phyloP scores from a whole-genome alignment of 2,113 vertebrate species.

The Malurus cyaneus region DNA sequence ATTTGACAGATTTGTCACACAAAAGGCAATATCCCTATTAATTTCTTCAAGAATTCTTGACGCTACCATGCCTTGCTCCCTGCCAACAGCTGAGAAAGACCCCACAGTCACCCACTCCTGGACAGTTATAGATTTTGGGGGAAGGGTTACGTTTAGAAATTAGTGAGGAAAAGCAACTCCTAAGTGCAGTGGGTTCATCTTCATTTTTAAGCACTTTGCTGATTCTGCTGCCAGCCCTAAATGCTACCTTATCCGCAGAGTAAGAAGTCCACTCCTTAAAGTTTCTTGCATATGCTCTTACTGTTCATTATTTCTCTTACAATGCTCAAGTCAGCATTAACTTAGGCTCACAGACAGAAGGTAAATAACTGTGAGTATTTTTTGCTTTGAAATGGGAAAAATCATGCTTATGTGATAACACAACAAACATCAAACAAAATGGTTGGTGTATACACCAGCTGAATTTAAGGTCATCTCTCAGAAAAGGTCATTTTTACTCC shows the following conservation, averaged over 20 bases:
- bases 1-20: not conserved
- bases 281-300: not conserved
- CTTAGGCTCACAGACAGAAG: not conserved
- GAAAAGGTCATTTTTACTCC: not conserved
- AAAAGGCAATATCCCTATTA: not conserved
- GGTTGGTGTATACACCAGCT: not conserved
- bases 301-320: not conserved
- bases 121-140: not conserved
- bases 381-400: conserved; percentile 21
- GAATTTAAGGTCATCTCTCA: not conserved
- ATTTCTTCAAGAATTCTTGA: not conserved
- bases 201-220: not conserved
- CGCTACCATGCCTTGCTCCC: not conserved
- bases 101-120: not conserved
- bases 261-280: not conserved
- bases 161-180: not conserved
- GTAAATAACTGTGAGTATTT: not conserved
- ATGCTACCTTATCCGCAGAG: not conserved
- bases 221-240: not conserved
- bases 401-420: not conserved
- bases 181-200: not conserved
- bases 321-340: not conserved
- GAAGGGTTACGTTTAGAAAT: not conserved
- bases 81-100: not conserved
- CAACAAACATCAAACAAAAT: not conserved